Evolutionary conservation across 2,888 invertebrate species (phyloP).

Genomic region (Chirona hameri): DNA sequence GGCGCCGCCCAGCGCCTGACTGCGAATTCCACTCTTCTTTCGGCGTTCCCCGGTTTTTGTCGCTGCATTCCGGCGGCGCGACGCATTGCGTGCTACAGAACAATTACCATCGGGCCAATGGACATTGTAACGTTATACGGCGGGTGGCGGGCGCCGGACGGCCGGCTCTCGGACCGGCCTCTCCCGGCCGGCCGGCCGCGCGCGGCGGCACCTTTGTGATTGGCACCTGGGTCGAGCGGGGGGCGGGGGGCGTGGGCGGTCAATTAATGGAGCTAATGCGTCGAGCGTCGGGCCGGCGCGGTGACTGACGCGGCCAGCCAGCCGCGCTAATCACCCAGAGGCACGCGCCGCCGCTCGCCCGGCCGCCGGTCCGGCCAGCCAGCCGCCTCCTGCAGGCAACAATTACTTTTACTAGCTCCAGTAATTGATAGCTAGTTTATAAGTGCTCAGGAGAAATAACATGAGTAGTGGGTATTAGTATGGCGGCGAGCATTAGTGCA

Average conservation of each 20-base stretch:
- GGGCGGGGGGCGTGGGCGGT: background rate
- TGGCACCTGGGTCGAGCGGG: background rate
- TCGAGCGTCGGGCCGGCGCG: background rate
- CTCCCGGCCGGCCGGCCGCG: background rate
- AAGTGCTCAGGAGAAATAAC: slow-evolving; percentile 24
- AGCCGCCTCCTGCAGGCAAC: background rate
- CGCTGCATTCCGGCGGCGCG: background rate
- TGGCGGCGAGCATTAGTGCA: background rate
- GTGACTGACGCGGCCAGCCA: too few species aligned
- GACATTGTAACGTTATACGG: background rate
- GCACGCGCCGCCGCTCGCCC: background rate
- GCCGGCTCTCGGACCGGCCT: background rate
- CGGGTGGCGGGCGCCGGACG: background rate
- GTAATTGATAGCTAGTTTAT: slow-evolving; percentile 29
- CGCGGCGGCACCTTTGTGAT: background rate
- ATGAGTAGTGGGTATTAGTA: background rate
- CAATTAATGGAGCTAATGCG: background rate
- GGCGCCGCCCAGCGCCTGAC: background rate
- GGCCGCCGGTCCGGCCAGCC: background rate
- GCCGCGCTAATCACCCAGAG: background rate
- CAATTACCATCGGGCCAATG: background rate
- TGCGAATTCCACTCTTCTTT: slow-evolving; percentile 23
- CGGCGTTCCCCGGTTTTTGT: background rate
- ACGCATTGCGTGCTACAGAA: background rate
- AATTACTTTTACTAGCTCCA: slow-evolving; percentile 26